Evolutionary conservation across 2,797 vertebrate species (phyloP), one percentile per base, ranked within the genome.

Genomic region (Periophthalmus magnuspinnatus): DNA sequence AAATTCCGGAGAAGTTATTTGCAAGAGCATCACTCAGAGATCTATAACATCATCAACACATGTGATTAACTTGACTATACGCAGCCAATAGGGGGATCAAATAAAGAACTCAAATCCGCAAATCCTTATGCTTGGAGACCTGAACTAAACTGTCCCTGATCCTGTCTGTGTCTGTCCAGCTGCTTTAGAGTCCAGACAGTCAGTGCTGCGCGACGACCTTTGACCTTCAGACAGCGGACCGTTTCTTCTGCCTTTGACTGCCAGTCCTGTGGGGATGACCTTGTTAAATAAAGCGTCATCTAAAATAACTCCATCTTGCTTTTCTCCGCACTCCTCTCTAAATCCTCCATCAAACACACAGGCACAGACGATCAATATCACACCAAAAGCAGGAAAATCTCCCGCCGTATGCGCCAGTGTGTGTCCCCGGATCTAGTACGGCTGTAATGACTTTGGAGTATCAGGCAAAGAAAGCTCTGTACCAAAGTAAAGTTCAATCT

Each of bases 221-320:
- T 0, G n/a, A 84, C 76, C 84, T 67, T 8, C 16, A 0, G 21
- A 48, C 22, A 7, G 32, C 58, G 33, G 21, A 69, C 76, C 69
- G 33, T 58, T 57, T 63, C 1, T 0, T 24, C 36, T 65, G 58
- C 33, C 13, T 38, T 64, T 58, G 71, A 76, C 80, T 79, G 58
- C 47, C 65, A 2, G 68, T 76, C 78, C 60, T 32, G 68, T 19
- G 76, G 66, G 75, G 77, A 50, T 69, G 67, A 85, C 75, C 73
- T 76, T 64, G 76, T 85, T 88, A 85, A 88, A 86, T 86, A 83
- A 84, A 83, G 83, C 83, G 79, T 79, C 70, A 74, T 86, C 81
- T 76, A 47, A 83, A 81, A 88, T 79, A 79, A 82, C 73, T 84
- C 67, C 80, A 79, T 81, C 81, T 77, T 66, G 77, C 64, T 71